Base-by-base conservation (phyloP, 1,140 invertebrate genomes). In the Branchinecta lynchi region DNA sequence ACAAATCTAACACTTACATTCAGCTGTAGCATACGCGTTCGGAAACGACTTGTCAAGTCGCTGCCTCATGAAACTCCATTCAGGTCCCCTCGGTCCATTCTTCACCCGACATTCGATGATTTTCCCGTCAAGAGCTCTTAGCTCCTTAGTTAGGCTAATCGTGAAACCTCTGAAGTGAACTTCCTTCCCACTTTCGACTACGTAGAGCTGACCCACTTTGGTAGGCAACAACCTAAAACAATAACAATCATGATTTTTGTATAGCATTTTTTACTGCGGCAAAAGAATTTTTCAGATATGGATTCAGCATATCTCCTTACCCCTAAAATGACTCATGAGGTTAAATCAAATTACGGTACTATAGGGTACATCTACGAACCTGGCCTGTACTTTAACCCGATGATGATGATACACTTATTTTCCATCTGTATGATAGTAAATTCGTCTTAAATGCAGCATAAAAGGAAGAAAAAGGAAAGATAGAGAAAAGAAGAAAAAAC, bases 31-130 rank as follows among this genome's bases (percentile, higher is more conserved):
- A 69, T 79, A 87, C 68, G 87, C 88, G 79, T 99, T 99, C 2
- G 97, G 96, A 79, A 89, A 93, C 2, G 91, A 94, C 80, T 99
- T 99, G 78, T 99, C 97, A 0, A 89, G 96, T 75, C 97, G 82
- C 78, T 96, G 90, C 68, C 96, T 84, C 90, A 99, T 93, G 76
- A 96, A 97, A 65, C 88, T 83, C 97, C 97, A 99, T 32, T 65
- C 60, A 71, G 85, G 78, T 44, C 82, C 80, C n/a, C 74, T 75
- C 66, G 86, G 82, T 45, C 88, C 84, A 32, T 77, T 75, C 65
- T 75, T 73, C 74, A 80, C 86, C 75, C 87, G 90, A 79, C 97
- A 99, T 81, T 99, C 97, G 51, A 99, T 87, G 66, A 99, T 99
- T 80, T 96, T 96, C 73, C 89, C 88, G 78, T 99, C 83, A 51